Base-by-base conservation (phyloP, 2,113 vertebrate species). In the Ciconia boyciana region DNA sequence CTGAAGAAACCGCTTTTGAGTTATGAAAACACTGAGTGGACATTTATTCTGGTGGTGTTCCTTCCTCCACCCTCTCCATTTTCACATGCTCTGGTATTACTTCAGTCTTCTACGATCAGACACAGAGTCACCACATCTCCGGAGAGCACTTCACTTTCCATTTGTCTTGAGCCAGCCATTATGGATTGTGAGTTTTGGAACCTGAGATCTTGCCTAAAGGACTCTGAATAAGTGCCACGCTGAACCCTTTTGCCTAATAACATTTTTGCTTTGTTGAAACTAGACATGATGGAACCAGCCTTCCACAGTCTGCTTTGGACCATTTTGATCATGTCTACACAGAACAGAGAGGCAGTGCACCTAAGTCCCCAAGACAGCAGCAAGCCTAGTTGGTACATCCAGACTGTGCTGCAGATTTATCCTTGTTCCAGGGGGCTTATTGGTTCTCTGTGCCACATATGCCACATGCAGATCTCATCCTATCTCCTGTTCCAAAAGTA, bases 11-110 rank as follows among this genome's bases (percentile, higher is more conserved):
- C 70, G 86, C 88, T 75, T 87, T 49, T 83, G 91, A 88, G 75
- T 90, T 93, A 95, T 80, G 94, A 97, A 96, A 87, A 91, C 75
- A 90, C 48, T 51, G 51, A 54, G 51, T 64, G 95, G 91, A 94
- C 90, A 89, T 96, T 89, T 78, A 83, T 95, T 90, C 94, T 95
- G 92, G 62, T 84, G 74, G 68, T 76, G 69, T 89, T 94, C 84
- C 94, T 95, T 82, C 83, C 90, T 71, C 88, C 90, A 89, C 90
- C 82, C 72, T 96, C 83, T 86, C 84, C 94, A 31, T 89, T 95
- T 95, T 87, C 79, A 89, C 85, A 79, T 84, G 91, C 66, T 75
- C 51, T 70, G 85, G 89, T 94, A 58, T 90, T 88, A 76, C 61
- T 79, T 49, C 62, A 64, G 70, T 66, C 74, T 90, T 91, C 79